These are phyloP conservation scores for Ecdyonurus torrentis DNA, from an alignment of 2,888 invertebrate genomes.

Conservation along the genomic window DNA sequence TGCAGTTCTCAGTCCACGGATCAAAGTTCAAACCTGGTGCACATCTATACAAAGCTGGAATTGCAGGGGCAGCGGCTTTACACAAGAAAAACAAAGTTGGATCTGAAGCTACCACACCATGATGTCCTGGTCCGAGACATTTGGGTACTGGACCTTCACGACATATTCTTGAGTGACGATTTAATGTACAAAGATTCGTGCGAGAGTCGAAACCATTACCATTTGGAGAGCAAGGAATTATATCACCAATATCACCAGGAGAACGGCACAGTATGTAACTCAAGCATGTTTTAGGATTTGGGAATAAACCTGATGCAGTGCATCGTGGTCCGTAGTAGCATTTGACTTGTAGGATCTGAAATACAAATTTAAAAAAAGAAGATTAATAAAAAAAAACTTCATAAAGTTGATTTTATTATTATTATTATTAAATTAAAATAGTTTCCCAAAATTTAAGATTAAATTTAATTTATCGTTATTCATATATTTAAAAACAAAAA, in stretches of 20 bases:
- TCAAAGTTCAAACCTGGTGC: background rate
- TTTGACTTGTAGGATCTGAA: background rate
- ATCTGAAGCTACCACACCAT: background rate
- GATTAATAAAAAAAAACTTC: no score
- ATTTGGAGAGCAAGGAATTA: background rate
- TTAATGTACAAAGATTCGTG: background rate
- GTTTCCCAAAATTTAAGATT: no score
- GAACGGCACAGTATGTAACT: background rate
- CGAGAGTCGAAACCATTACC: background rate
- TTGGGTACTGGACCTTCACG: background rate
- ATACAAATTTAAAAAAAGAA: background rate
- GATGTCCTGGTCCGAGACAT: background rate
- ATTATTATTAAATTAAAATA: no score
- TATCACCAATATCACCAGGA: background rate
- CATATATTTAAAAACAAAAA: no score
- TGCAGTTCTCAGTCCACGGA: background rate
- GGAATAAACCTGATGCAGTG: background rate
- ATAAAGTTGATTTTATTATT: no score
- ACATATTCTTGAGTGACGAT: background rate
- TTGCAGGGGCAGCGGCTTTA: background rate
- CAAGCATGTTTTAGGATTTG: background rate
- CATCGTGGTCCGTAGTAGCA: background rate
- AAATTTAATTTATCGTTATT: no score
- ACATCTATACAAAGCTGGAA: background rate
- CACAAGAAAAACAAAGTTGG: background rate